These are phyloP conservation scores for Andrena camellia DNA, from an alignment of 2,888 invertebrate species.

Conservation along the genomic window DNA sequence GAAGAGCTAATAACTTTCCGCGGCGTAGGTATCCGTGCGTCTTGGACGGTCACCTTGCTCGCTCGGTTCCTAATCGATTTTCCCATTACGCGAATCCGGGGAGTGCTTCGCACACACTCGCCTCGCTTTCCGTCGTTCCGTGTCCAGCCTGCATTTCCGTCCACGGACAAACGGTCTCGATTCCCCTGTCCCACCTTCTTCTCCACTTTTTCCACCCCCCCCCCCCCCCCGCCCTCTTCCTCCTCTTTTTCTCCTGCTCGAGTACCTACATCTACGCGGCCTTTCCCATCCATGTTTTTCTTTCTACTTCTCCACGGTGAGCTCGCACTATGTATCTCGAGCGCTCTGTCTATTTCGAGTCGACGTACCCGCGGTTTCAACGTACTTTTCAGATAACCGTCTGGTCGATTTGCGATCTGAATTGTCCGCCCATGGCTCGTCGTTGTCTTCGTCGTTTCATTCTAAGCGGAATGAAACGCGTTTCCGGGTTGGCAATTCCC, in stretches of 20 bases:
- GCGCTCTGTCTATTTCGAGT: slow-evolving; percentile 39
- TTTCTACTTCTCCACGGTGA: slow-evolving; percentile 15
- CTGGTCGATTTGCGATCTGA: slow-evolving; percentile 4
- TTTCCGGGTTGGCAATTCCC: background rate
- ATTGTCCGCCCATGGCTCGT: background rate
- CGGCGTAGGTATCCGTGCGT: slow-evolving; percentile 56
- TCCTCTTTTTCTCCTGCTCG: slow-evolving; percentile 31
- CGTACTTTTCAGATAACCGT: slow-evolving; percentile 23
- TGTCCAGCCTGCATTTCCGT: slow-evolving; percentile 76
- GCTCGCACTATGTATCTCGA: background rate
- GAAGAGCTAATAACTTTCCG: slow-evolving; percentile 33
- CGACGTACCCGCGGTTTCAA: slow-evolving; percentile 43
- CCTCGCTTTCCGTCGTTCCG: slow-evolving; percentile 65
- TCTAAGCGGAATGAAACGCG: background rate
- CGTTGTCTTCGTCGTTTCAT: background rate
- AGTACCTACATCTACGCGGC: slow-evolving; percentile 28
- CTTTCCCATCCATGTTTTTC: slow-evolving; percentile 40
- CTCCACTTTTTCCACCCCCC: background rate
- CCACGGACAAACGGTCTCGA: slow-evolving; percentile 70
- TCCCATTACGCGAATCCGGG: slow-evolving; percentile 79
- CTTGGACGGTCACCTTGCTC: slow-evolving; percentile 69
- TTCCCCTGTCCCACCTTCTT: slow-evolving; percentile 52
- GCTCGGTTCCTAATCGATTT: slow-evolving; percentile 78
- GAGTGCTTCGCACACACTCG: slow-evolving; percentile 72
- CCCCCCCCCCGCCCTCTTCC: background rate